Evolutionary conservation across 1,140 invertebrate species (phyloP), one percentile per base, ranked within the genome.

Genomic region (Leptonema lineaticorne): DNA sequence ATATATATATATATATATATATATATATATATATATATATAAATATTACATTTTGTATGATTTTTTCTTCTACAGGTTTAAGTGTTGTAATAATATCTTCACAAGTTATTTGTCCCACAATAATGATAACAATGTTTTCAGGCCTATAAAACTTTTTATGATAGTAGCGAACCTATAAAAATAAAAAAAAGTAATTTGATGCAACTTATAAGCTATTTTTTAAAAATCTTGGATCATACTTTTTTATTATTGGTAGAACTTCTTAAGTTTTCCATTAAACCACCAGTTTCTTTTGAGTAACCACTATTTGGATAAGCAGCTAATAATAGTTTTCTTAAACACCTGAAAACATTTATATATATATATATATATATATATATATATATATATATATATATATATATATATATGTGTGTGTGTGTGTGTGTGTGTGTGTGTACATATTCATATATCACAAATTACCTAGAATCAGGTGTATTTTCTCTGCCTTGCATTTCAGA

Each of bases 401-500:
- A n/a, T n/a, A n/a, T n/a, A n/a, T n/a, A n/a, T n/a, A n/a, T n/a
- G n/a, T n/a, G n/a, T n/a, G n/a, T n/a, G n/a, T n/a, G n/a, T n/a
- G n/a, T n/a, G n/a, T n/a, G n/a, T n/a, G n/a, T n/a, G 7, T n/a
- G 8, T 53, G 7, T n/a, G 7, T 53, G 48, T 8, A 16, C 8
- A 7, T 18, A 8, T n/a, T 16, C 8, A 8, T n/a, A n/a, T n/a
- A n/a, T n/a, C n/a, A n/a, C 7, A 24, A 16, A 45, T 18, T 53
- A 82, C 81, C 79, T 79, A 70, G 85, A 87, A 76, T 92, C 89
- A n/a, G 89, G 92, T 41, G 84, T 87, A 77, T 95, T 94, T 79
- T 95, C 93, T 24, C 85, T 74, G 20, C 89, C 89, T 77, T 96
- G 93, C 91, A 96, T 95, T 83, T 97, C 94, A 79, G 91, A 94